A percentile compares a stretch with the other conserved stretches of the same genome.
phyloP scores from a whole-genome alignment of 1,140 invertebrate genomes.

The Bradysia coprophila region DNA sequence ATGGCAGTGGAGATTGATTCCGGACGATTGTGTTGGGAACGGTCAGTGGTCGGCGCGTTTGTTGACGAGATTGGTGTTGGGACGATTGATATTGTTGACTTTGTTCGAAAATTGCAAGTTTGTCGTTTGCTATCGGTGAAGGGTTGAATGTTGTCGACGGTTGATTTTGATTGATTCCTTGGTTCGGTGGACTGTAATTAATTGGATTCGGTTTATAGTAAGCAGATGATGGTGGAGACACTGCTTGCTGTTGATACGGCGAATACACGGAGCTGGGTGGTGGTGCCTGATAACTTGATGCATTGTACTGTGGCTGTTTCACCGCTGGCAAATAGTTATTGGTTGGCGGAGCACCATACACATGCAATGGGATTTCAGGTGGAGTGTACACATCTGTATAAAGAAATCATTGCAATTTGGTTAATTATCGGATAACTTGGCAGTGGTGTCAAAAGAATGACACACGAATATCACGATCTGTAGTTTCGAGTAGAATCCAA shows the following conservation, averaged over 20 bases:
- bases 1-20: slow-evolving; percentile 11
- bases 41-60: slow-evolving; percentile 4
- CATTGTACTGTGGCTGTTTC: neutral
- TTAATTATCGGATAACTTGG: neutral
- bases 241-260: neutral
- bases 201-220: neutral
- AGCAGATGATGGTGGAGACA: neutral
- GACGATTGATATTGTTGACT: slow-evolving; percentile 8
- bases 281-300: neutral
- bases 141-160: slow-evolving; percentile 14
- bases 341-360: neutral
- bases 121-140: slow-evolving; percentile 14
- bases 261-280: neutral
- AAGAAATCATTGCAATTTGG: neutral
- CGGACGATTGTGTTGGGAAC: slow-evolving; percentile 5
- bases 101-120: slow-evolving; percentile 16
- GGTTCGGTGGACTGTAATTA: too few relatives aligned
- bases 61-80: slow-evolving; percentile 4
- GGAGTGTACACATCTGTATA: slow-evolving; percentile 16
- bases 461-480: neutral
- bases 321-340: slow-evolving; percentile 14
- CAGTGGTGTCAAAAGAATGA: neutral
- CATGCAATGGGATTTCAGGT: slow-evolving; percentile 16
- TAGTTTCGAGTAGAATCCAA: neutral
- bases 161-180: neutral